These are phyloP conservation scores for Saguinus midas DNA, from an alignment of 2,113 vertebrate genomes.

Conservation along the genomic window DNA sequence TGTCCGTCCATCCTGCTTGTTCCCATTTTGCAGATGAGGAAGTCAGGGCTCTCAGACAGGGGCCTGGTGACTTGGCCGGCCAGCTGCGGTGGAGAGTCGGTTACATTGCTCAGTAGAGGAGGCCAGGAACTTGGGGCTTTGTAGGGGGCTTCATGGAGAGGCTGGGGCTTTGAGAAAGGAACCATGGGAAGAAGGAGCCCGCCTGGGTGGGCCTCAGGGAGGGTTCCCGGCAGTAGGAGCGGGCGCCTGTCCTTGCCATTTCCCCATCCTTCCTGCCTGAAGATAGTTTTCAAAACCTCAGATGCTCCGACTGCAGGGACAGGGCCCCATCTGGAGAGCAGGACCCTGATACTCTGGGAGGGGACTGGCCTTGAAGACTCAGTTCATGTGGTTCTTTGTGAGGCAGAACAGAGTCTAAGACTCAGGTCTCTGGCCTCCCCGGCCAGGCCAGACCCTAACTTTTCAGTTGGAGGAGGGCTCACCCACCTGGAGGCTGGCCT, in stretches of 20 bases:
- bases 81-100: neutral
- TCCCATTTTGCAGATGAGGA: neutral
- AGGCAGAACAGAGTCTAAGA: neutral
- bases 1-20: fast-evolving
- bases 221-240: neutral
- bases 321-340: neutral
- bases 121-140: neutral
- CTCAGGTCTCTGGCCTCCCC: neutral
- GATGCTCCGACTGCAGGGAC: neutral
- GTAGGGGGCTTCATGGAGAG: neutral
- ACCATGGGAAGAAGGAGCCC: neutral
- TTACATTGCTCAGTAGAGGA: neutral
- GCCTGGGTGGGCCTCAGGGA: neutral
- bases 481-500: conserved; percentile 21
- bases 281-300: neutral
- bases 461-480: neutral
- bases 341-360: neutral
- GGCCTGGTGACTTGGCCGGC: neutral
- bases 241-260: fast-evolving
- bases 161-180: neutral
- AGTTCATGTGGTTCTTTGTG: neutral
- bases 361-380: neutral
- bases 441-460: neutral
- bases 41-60: neutral
- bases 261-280: neutral